phyloP scores from a whole-genome alignment of 2,113 vertebrate genomes.

The Petaurus breviceps region DNA sequence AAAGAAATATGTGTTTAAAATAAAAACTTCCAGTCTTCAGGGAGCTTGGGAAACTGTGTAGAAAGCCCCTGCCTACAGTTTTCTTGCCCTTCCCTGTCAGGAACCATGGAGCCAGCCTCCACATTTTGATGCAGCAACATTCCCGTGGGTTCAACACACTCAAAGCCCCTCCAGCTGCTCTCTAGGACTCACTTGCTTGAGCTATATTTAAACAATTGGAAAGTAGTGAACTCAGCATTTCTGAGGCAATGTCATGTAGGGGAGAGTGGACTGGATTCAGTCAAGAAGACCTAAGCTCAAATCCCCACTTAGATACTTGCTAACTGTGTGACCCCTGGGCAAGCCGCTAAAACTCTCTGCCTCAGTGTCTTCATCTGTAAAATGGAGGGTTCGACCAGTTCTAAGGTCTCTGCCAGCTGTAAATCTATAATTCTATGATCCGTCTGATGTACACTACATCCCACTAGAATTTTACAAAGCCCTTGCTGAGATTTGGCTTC shows the following conservation, averaged over 20 bases:
- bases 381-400: neutral
- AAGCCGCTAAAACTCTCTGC: neutral
- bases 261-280: neutral
- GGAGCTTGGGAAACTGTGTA: slow-evolving; percentile 32
- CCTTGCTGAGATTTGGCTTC: neutral
- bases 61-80: neutral
- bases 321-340: neutral
- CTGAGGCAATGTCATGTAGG: neutral
- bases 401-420: neutral
- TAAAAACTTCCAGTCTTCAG: slow-evolving; percentile 56
- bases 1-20: slow-evolving; percentile 55
- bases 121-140: neutral
- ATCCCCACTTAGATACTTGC: neutral
- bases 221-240: neutral
- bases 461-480: neutral
- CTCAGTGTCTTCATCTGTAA: neutral
- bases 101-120: neutral
- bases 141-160: neutral
- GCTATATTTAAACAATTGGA: slow-evolving; percentile 5
- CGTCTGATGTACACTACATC: neutral
- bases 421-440: neutral
- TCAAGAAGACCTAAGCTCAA: neutral
- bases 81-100: neutral
- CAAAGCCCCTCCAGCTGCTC: neutral
- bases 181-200: neutral